Evolutionary conservation across 37 sponge, comb jelly and placozoan species (phyloP).

Genomic region (Geodia barretti): DNA sequence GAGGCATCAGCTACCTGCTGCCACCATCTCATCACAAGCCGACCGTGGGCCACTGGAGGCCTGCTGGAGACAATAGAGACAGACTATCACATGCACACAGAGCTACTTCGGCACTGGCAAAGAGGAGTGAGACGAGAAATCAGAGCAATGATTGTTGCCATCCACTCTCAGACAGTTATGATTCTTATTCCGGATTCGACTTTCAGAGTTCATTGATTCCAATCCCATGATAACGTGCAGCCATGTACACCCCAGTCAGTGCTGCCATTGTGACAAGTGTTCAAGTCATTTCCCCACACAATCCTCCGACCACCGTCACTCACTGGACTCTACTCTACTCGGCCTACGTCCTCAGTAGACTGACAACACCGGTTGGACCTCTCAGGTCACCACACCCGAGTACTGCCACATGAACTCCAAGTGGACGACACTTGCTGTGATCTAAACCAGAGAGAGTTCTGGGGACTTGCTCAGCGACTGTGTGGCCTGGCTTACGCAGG

Average conservation of each 20-base stretch:
- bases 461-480: background rate
- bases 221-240: background rate
- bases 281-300: background rate
- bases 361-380: background rate
- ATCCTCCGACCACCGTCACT: constrained; percentile 3
- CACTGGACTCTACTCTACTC: background rate
- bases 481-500: background rate
- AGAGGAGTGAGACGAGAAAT: background rate
- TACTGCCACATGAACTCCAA: background rate
- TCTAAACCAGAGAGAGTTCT: background rate
- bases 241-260: constrained; percentile 3
- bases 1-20: constrained; percentile 10
- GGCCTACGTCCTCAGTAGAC: background rate
- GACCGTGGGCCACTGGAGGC: constrained; percentile 18
- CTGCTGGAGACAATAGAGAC: background rate
- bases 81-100: background rate
- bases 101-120: background rate
- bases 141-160: background rate
- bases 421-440: background rate
- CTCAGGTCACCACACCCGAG: background rate
- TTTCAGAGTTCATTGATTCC: background rate
- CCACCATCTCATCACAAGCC: constrained; percentile 12
- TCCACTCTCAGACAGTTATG: background rate
- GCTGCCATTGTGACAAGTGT: background rate
- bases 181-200: background rate